Percentiles rank a stretch among this genome's conserved stretches.
Evolutionary conservation across 2,797 vertebrate genomes (phyloP).

Genomic region (Galaxias olidus): DNA sequence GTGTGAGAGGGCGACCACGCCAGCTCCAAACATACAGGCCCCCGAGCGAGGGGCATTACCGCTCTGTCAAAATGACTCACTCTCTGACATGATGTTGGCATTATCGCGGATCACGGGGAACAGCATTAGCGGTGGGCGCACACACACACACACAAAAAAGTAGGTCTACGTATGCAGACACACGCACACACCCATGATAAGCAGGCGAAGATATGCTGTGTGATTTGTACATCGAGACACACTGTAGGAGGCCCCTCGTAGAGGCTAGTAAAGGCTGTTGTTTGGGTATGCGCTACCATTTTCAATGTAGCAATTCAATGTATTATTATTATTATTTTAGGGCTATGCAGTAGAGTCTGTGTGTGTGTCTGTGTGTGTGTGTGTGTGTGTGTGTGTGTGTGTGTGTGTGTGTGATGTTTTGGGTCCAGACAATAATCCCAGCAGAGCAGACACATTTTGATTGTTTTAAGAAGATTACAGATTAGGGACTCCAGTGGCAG

Average conservation of each 20-base stretch:
- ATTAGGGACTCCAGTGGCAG: conserved; percentile 53
- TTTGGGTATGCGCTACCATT: too few species aligned
- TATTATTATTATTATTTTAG: too few species aligned
- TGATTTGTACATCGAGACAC: too few species aligned
- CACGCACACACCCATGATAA: neutral
- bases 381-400: neutral
- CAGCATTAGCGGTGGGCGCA: too few species aligned
- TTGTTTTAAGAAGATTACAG: conserved; percentile 73
- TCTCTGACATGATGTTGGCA: neutral
- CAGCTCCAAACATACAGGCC: neutral
- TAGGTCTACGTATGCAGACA: neutral
- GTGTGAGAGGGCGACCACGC: too few species aligned
- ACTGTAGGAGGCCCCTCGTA: too few species aligned
- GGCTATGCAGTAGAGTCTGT: conserved; percentile 7
- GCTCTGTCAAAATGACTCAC: neutral
- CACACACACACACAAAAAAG: neutral
- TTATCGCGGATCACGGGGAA: neutral
- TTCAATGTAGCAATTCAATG: too few species aligned
- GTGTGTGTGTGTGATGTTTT: conserved; percentile 10
- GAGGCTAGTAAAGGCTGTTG: too few species aligned
- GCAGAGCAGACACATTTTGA: conserved; percentile 57
- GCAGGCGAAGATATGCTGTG: too few species aligned
- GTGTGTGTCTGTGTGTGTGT: neutral
- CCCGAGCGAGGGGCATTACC: neutral
- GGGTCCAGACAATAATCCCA: conserved; percentile 53